Evolutionary conservation across 2,113 vertebrate species (phyloP).

Genomic region (Pterocles burchelli): DNA sequence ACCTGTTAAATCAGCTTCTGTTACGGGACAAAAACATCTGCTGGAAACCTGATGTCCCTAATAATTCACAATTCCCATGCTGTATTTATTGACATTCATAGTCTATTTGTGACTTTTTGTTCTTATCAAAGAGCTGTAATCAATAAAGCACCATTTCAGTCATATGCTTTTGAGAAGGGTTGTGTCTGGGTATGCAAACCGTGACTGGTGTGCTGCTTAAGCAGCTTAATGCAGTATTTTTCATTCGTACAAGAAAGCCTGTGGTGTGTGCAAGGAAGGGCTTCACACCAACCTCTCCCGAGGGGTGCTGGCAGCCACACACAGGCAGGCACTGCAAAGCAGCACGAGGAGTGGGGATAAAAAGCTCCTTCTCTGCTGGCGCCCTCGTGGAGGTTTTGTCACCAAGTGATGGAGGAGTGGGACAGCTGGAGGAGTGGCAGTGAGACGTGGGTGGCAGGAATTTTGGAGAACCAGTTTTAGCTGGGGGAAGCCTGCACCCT

Average conservation of each 20-base stretch:
- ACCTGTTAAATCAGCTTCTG: slow-evolving; percentile 66
- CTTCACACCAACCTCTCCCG: not conserved
- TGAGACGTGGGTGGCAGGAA: not conserved
- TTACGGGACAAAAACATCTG: slow-evolving; percentile 69
- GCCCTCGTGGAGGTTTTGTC: not conserved
- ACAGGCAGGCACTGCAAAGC: not conserved
- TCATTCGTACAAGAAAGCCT: not conserved
- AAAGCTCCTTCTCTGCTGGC: not conserved
- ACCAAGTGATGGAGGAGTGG: rapidly evolving
- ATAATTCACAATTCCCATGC: slow-evolving; percentile 52
- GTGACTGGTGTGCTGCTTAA: not conserved
- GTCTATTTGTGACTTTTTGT: slow-evolving; percentile 6
- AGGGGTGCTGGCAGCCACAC: not conserved
- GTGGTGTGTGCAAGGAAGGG: not conserved
- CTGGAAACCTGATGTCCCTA: slow-evolving; percentile 55
- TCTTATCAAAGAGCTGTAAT: slow-evolving; percentile 45
- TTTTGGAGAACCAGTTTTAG: not conserved
- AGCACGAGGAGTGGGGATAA: not conserved
- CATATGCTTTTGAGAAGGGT: slow-evolving; percentile 21
- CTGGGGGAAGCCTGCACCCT: not conserved
- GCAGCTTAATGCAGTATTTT: not conserved
- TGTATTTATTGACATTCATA: slow-evolving; percentile 50
- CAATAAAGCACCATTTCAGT: slow-evolving; percentile 44
- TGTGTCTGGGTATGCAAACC: not conserved
- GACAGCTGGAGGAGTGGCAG: not conserved